Evolutionary conservation across 1,140 invertebrate species (phyloP).

Genomic region (Ephestia elutella): DNA sequence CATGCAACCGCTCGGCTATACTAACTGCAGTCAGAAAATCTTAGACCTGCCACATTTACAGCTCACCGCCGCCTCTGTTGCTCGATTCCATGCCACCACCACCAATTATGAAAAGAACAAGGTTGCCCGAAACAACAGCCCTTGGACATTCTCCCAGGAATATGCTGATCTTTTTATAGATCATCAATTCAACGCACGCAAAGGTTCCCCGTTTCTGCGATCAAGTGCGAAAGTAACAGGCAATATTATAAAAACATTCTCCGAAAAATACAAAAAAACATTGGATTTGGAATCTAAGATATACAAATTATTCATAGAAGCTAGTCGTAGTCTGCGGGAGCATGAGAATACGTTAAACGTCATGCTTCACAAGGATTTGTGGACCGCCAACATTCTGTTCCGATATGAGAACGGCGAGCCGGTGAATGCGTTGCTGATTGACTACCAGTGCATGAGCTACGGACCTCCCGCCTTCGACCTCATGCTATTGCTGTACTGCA

Average conservation of each 20-base stretch:
- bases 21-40: slow-evolving; percentile 11
- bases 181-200: slow-evolving; percentile 21
- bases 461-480: slow-evolving; percentile 66
- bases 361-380: slow-evolving; percentile 72
- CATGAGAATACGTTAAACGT: slow-evolving; percentile 51
- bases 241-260: slow-evolving; percentile 39
- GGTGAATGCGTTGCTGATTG: slow-evolving; percentile 52
- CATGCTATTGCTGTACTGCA: slow-evolving; percentile 55
- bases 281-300: slow-evolving; percentile 22
- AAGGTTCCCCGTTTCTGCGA: slow-evolving; percentile 37
- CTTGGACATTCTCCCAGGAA: slow-evolving; percentile 30
- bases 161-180: slow-evolving; percentile 30
- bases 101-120: slow-evolving; percentile 39
- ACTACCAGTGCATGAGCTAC: slow-evolving; percentile 64
- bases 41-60: slow-evolving; percentile 36
- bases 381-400: slow-evolving; percentile 71
- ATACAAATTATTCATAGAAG: slow-evolving; percentile 30
- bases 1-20: slow-evolving; percentile 36
- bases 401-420: slow-evolving; percentile 49
- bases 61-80: slow-evolving; percentile 28
- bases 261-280: slow-evolving; percentile 32
- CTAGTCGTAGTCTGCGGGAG: slow-evolving; percentile 34
- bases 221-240: slow-evolving; percentile 36
- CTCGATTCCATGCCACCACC: slow-evolving; percentile 51
- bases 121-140: slow-evolving; percentile 1